Evolutionary conservation across 2,888 invertebrate species (phyloP).

Genomic region (Lathronympha strigana): DNA sequence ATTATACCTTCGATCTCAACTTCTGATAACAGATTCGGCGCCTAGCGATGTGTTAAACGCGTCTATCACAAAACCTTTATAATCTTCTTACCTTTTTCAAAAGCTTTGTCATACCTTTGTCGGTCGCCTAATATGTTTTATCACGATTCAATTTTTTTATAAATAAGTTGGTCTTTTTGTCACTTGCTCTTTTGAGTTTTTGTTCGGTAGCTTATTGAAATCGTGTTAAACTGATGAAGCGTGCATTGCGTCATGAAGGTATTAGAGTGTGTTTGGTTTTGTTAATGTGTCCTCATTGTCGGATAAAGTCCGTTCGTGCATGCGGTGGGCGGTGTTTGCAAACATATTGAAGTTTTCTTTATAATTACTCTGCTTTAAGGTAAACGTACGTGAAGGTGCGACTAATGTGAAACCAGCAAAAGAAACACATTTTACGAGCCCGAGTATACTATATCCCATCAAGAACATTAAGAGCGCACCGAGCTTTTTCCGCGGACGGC

Average conservation of each 20-base stretch:
- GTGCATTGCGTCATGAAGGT: conserved; percentile 29
- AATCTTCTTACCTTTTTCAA: conserved; percentile 36
- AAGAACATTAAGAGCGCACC: too few relatives aligned
- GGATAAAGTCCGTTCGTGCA: conserved; percentile 3
- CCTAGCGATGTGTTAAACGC: conserved; percentile 45
- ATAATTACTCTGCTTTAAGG: background rate
- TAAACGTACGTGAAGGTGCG: background rate
- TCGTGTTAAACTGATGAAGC: conserved; percentile 30
- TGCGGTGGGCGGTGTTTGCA: conserved; percentile 33
- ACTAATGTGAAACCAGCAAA: background rate
- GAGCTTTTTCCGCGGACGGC: too few relatives aligned
- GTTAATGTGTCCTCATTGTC: conserved; percentile 24
- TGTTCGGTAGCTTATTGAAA: conserved; percentile 32
- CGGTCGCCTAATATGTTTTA: conserved; percentile 32
- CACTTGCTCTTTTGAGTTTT: conserved; percentile 33
- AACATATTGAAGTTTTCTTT: conserved; percentile 13
- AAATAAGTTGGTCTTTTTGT: conserved; percentile 31
- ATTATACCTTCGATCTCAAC: conserved; percentile 19
- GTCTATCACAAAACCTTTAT: conserved; percentile 35
- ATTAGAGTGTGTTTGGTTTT: conserved; percentile 27
- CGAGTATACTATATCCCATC: too few relatives aligned
- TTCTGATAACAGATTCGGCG: conserved; percentile 39
- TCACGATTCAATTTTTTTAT: conserved; percentile 22
- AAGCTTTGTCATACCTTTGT: conserved; percentile 33
- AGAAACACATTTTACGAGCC: too few relatives aligned